These are phyloP conservation scores for Trachythela sp. DNA, from an alignment of 64 coral and sea anemone genomes.

Conservation along the genomic window DNA sequence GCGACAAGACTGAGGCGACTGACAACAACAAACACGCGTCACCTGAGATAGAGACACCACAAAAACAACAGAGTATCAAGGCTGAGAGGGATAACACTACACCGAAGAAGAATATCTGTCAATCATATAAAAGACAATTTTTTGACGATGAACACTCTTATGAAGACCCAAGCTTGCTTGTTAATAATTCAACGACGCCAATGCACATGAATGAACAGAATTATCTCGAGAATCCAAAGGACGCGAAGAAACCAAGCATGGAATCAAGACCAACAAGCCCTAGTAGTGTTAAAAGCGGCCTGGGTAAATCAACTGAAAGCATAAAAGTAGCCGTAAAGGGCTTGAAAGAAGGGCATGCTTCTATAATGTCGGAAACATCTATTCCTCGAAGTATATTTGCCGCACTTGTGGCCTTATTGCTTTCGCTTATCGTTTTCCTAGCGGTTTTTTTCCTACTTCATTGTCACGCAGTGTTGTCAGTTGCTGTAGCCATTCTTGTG, in stretches of 20 bases:
- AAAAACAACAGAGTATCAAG: not conserved
- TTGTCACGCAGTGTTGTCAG: conserved; percentile 36
- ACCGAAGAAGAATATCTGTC: not conserved
- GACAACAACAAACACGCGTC: not conserved
- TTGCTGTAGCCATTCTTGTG: conserved; percentile 60
- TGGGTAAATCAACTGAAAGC: conserved; percentile 46
- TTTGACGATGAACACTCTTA: not conserved
- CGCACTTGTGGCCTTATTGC: conserved; percentile 60
- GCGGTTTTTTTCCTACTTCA: conserved; percentile 54
- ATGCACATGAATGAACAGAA: no score
- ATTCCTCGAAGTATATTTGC: conserved; percentile 30
- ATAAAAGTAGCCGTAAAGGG: conserved; percentile 65
- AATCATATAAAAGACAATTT: not conserved
- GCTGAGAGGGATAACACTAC: not conserved
- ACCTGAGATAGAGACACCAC: not conserved
- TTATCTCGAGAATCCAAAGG: not conserved
- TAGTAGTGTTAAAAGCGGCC: not conserved
- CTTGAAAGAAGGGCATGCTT: conserved; percentile 33
- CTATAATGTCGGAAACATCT: not conserved
- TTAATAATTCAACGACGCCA: not conserved
- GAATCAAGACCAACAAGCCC: not conserved
- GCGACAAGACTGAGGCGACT: not conserved
- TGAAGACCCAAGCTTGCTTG: not conserved
- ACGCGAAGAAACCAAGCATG: not conserved
- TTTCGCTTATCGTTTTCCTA: conserved; percentile 70